phyloP scores from a whole-genome alignment of 2,888 invertebrate species.

The Protonemura montana region DNA sequence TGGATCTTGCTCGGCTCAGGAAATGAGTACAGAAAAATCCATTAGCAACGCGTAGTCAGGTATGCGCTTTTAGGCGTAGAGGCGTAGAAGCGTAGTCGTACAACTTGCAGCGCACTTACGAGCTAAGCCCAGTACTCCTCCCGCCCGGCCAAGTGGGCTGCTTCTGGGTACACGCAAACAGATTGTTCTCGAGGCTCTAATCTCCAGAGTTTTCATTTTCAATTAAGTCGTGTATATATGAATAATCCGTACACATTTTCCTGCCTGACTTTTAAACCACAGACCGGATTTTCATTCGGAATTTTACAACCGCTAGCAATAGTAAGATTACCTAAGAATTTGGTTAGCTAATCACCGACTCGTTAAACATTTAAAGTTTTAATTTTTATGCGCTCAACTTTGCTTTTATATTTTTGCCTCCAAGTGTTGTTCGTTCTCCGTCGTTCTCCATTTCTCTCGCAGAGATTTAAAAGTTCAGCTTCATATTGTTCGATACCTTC shows the following conservation, averaged over 20 bases:
- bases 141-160: no score
- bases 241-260: conserved; percentile 29
- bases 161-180: background rate
- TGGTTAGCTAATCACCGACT: conserved; percentile 1
- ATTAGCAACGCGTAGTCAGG: conserved; percentile 27
- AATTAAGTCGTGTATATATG: conserved; percentile 31
- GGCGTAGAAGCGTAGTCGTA: background rate
- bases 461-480: background rate
- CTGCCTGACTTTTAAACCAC: background rate
- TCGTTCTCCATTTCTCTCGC: background rate
- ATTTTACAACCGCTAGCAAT: background rate
- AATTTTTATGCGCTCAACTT: background rate
- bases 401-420: background rate
- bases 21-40: conserved; percentile 37
- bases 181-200: background rate
- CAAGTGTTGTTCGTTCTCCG: background rate
- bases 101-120: no score
- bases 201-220: conserved; percentile 34
- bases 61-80: conserved; percentile 8
- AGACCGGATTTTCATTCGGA: background rate
- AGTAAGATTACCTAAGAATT: background rate
- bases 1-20: background rate
- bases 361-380: background rate
- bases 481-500: background rate
- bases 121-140: no score